These are phyloP conservation scores for Anomalospiza imberbis DNA, from an alignment of 2,797 vertebrate species.

Conservation along the genomic window DNA sequence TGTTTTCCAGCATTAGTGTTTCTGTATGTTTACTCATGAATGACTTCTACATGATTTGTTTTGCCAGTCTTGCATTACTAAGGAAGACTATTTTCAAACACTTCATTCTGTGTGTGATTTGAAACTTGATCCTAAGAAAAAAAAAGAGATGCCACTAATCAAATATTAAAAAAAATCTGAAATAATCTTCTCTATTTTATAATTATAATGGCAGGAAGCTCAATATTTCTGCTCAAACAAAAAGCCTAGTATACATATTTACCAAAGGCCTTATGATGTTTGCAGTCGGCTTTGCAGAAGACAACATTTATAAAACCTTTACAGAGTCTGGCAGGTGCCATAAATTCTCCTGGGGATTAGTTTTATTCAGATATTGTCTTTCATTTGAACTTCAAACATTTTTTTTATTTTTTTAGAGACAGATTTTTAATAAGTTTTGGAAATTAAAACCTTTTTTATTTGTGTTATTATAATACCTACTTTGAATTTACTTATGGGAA, in stretches of 20 bases:
- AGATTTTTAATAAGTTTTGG: conserved; percentile 59
- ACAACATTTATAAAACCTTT: conserved; percentile 83
- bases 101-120: conserved; percentile 7
- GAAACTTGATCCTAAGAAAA: conserved; percentile 44
- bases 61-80: not conserved
- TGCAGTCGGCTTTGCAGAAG: conserved; percentile 76
- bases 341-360: conserved; percentile 74
- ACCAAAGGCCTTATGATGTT: conserved; percentile 83
- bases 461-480: conserved; percentile 41
- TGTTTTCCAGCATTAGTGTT: not conserved
- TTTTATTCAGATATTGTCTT: conserved; percentile 70
- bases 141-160: conserved; percentile 22
- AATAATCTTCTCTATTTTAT: conserved; percentile 70
- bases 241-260: conserved; percentile 77
- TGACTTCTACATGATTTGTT: not conserved
- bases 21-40: not conserved
- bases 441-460: conserved; percentile 63
- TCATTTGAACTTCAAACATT: conserved; percentile 74
- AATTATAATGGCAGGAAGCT: conserved; percentile 68
- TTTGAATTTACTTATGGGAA: conserved; percentile 51
- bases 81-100: conserved; percentile 12
- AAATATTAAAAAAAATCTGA: conserved; percentile 47
- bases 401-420: not conserved
- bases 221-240: conserved; percentile 82
- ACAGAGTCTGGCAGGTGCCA: conserved; percentile 66